Evolutionary conservation across 2,888 invertebrate species (phyloP).

Genomic region (Pseudanteris insignis): DNA sequence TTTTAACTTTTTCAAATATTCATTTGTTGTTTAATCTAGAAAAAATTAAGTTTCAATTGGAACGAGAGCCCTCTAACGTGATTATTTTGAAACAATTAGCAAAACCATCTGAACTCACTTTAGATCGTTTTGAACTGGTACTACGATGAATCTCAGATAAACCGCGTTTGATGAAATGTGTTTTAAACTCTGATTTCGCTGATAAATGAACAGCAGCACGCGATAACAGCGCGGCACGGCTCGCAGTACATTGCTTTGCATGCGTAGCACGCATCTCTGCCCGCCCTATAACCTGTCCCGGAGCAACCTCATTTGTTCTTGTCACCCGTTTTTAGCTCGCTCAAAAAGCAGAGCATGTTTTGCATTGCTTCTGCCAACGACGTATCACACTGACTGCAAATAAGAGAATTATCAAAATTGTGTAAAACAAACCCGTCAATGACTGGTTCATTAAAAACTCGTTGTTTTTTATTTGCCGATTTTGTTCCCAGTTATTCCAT

Average conservation of each 20-base stretch:
- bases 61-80: too few species aligned
- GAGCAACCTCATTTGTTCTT: slow-evolving; percentile 45
- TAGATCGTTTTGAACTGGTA: too few species aligned
- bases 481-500: too few species aligned
- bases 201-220: slow-evolving; percentile 44
- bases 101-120: too few species aligned
- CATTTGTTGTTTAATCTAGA: too few species aligned
- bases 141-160: slow-evolving; percentile 29
- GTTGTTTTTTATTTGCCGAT: too few species aligned
- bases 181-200: slow-evolving; percentile 43
- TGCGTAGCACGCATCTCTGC: slow-evolving; percentile 42
- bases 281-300: slow-evolving; percentile 41
- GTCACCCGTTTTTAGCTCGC: slow-evolving; percentile 41
- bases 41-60: too few species aligned
- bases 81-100: too few species aligned
- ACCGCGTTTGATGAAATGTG: slow-evolving; percentile 24
- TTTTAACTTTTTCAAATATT: too few species aligned
- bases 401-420: slow-evolving; percentile 30
- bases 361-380: slow-evolving; percentile 24
- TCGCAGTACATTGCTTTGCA: slow-evolving; percentile 39
- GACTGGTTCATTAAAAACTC: slow-evolving; percentile 5
- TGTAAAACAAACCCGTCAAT: slow-evolving; percentile 20
- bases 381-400: slow-evolving; percentile 24
- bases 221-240: slow-evolving; percentile 18
- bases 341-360: slow-evolving; percentile 34